phyloP scores from a whole-genome alignment of 2,888 invertebrate genomes.

The Macrosoma leucophasiata region DNA sequence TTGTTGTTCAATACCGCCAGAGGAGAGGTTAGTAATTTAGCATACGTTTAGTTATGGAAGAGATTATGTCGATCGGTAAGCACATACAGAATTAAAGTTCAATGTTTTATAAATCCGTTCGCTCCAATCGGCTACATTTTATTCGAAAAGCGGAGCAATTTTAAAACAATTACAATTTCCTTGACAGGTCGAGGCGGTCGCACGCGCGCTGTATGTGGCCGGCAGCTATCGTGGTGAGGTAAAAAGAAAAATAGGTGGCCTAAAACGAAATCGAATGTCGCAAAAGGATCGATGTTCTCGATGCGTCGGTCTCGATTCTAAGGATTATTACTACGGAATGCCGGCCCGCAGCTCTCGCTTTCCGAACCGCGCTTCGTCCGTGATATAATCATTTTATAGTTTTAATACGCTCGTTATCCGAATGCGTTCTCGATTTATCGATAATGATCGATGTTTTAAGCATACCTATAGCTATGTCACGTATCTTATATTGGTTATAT shows the following conservation, averaged over 20 bases:
- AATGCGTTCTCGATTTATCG: constrained; percentile 4
- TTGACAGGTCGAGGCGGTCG: constrained; percentile 10
- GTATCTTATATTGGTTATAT: no score
- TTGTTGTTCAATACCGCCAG: constrained; percentile 60
- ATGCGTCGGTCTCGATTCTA: constrained; percentile 40
- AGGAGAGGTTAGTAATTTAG: constrained; percentile 59
- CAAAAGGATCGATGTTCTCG: constrained; percentile 44
- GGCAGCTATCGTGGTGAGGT: constrained; percentile 14
- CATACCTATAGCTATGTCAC: no score
- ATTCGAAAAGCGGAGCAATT: constrained; percentile 2
- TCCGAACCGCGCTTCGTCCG: constrained; percentile 36
- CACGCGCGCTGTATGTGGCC: constrained; percentile 18
- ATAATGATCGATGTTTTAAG: constrained; percentile 38
- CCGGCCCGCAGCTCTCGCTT: constrained; percentile 62
- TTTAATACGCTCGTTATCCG: constrained; percentile 38
- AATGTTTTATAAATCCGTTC: constrained; percentile 22
- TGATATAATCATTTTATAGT: constrained; percentile 50
- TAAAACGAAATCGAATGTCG: constrained; percentile 28
- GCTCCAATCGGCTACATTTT: no score
- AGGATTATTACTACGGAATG: constrained; percentile 68
- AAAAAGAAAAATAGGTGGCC: constrained; percentile 9
- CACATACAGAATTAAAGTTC: constrained; percentile 13
- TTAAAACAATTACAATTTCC: constrained; percentile 4
- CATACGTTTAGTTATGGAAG: constrained; percentile 41
- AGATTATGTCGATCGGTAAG: constrained; percentile 20